Evolutionary conservation across 1,140 invertebrate species (phyloP).

Genomic region (Ceratitis capitata): DNA sequence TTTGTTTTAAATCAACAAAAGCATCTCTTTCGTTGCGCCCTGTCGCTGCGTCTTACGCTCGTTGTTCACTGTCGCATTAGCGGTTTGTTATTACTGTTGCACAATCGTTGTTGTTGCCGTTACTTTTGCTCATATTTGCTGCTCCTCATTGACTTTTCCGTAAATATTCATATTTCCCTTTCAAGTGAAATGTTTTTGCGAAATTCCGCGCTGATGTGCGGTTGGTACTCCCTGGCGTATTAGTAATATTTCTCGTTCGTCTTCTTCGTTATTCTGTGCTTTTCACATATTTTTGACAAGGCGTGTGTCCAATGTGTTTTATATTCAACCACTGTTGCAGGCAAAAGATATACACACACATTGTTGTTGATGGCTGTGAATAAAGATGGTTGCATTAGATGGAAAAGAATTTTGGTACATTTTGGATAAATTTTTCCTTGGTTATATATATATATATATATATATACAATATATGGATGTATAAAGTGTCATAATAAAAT

Average conservation of each 20-base stretch:
- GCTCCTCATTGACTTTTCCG: background rate
- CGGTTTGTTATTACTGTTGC: background rate
- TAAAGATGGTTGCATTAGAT: too few relatives aligned
- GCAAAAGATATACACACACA: background rate
- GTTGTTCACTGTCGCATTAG: background rate
- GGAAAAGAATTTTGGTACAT: too few relatives aligned
- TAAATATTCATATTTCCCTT: background rate
- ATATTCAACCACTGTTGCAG: background rate
- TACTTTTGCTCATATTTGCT: background rate
- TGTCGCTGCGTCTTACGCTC: background rate
- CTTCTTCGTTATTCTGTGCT: background rate
- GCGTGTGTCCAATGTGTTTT: background rate
- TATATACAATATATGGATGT: too few relatives aligned
- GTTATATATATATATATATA: too few relatives aligned
- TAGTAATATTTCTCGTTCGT: background rate
- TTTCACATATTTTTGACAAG: background rate
- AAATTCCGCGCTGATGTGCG: background rate
- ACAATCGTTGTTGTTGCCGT: background rate
- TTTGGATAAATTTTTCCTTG: too few relatives aligned
- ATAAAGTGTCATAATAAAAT: too few relatives aligned
- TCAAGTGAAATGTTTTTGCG: background rate
- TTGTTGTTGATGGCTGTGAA: background rate
- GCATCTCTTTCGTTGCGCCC: background rate
- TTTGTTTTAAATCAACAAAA: background rate
- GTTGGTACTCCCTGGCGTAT: constrained; percentile 7